Base-by-base conservation (phyloP, 23 tunicate species). In the Styela plicata region DNA sequence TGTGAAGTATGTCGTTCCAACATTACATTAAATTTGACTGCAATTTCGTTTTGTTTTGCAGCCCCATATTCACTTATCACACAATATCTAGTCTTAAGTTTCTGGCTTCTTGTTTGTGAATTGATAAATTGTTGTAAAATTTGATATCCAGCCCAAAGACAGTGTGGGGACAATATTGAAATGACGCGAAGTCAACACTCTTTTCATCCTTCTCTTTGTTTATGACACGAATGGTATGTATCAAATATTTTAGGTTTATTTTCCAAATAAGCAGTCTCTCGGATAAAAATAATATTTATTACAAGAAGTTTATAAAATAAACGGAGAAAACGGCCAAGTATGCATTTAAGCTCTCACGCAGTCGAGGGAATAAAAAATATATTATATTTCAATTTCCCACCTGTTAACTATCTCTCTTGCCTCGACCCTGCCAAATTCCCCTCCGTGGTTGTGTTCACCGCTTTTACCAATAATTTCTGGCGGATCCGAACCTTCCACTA, bases 401-500 rank as follows among this genome's bases (percentile, higher is more conserved):
- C 36, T 32, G 17, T 71, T 71, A 3, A 71, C 77, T 34, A 71
- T 27, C 34, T 71, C 77, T 30, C 77, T 71, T 27, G 77, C 77
- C 77, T 71, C 77, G 7, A 71, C 77, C 17, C 77, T 34, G 13
- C 77, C 77, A 36, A 28, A 34, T 30, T 71, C 77, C 29, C 77
- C 34, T 71, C 34, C 77, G 34, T 29, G 77, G 34, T 71, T 71
- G 77, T 71, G 77, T 16, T 2, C 3, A 30, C 77, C 36, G 29
- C 77, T 71, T 32, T 29, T 71, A 3, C 36, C 34, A 2, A 71
- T 21, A 5, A 71, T 71, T 32, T 30, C 5, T 21, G 36, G 36
- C 13, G 77, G 36, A 32, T 71, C 34, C 36, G 77, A 71, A 3
- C 34, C 24, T 21, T 71, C 77, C 34, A 71, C 26, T 3, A 71